Evolutionary conservation across 2,113 vertebrate species (phyloP).

Genomic region (Ciconia maguari): DNA sequence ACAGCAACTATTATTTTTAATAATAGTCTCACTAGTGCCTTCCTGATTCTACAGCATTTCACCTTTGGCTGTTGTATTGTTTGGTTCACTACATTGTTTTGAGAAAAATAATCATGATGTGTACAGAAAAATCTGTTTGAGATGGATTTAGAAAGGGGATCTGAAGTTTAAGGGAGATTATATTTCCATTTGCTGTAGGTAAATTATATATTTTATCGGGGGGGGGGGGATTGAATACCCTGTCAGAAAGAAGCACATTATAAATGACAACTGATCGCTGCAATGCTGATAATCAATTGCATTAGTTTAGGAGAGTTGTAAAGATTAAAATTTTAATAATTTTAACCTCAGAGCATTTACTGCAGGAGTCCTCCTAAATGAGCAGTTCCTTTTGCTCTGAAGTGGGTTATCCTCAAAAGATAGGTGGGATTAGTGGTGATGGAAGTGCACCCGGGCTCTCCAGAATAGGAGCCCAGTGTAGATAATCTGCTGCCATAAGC

Average conservation of each 20-base stretch:
- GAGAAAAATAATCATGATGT: neutral
- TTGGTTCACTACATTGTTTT: slow-evolving; percentile 5
- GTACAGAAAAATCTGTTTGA: neutral
- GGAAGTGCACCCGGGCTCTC: neutral
- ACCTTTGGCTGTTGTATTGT: neutral
- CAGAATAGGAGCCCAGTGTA: neutral
- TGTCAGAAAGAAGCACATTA: neutral
- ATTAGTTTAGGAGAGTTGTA: neutral
- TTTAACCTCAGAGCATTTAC: neutral
- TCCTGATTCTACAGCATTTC: neutral
- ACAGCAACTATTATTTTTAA: slow-evolving; percentile 10
- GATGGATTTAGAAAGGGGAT: neutral
- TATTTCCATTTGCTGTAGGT: neutral
- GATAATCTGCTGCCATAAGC: neutral
- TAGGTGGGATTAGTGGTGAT: neutral
- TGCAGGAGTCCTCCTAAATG: neutral
- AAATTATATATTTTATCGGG: neutral
- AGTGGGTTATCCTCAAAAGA: neutral
- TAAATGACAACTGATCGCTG: neutral
- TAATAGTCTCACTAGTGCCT: neutral
- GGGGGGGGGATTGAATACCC: neutral
- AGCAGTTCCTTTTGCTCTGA: neutral
- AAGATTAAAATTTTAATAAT: neutral
- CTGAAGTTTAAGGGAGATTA: neutral
- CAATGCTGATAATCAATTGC: neutral